A percentile compares a stretch with the other conserved stretches of the same genome.
Conservation (phyloP, 2,888 invertebrate genomes). For the Drosophila birchii region DNA sequence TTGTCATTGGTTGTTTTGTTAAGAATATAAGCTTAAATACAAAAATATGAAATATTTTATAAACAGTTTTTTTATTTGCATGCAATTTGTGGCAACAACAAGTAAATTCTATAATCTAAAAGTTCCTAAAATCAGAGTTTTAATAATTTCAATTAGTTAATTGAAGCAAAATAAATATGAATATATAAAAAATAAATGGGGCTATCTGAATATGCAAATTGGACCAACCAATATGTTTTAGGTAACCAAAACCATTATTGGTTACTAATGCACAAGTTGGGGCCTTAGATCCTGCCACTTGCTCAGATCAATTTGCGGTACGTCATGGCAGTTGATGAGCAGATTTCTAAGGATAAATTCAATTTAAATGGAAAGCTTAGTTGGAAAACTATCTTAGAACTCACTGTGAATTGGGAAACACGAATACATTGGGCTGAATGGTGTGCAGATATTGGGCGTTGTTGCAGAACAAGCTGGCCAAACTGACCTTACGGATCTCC, state of each 20-base stretch:
- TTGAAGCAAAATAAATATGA: neutral
- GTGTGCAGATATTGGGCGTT: slow-evolving; percentile 88
- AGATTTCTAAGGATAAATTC: slow-evolving; percentile 61
- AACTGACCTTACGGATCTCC: slow-evolving; percentile 90
- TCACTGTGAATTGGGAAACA: slow-evolving; percentile 73
- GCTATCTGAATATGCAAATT: slow-evolving; percentile 19
- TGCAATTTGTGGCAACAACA: neutral
- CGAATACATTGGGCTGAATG: slow-evolving; percentile 86
- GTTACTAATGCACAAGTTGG: slow-evolving; percentile 46
- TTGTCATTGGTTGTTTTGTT: no score
- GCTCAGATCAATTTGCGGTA: slow-evolving; percentile 72
- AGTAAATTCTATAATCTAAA: neutral
- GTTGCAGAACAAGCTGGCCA: slow-evolving; percentile 91
- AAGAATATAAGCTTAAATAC: neutral
- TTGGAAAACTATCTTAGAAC: neutral
- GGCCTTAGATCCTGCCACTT: slow-evolving; percentile 75
- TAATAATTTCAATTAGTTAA: neutral
- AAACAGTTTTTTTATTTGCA: slow-evolving; percentile 1
- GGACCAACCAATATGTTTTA: slow-evolving; percentile 13
- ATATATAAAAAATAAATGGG: slow-evolving; percentile 4
- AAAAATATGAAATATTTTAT: neutral
- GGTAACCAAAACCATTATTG: slow-evolving; percentile 6
- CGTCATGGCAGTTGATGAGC: slow-evolving; percentile 64
- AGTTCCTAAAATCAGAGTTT: neutral
- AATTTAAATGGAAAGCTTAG: neutral